A percentile compares a stretch with the other conserved stretches of the same genome.
Evolutionary conservation across 1,140 invertebrate species (phyloP).

Genomic region (Zaprionus africanus): DNA sequence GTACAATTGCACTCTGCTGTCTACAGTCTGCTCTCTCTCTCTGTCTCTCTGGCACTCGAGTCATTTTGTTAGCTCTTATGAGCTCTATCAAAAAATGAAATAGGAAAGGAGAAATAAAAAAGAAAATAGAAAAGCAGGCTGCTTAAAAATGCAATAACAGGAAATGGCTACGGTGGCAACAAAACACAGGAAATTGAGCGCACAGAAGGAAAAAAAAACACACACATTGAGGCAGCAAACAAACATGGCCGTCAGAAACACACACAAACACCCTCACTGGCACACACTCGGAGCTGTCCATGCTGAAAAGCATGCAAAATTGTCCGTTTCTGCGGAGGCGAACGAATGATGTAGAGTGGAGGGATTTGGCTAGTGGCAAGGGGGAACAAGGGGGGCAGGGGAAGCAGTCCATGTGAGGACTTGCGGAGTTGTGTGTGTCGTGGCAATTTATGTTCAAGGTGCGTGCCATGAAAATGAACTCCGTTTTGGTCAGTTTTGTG

Average conservation of each 20-base stretch:
- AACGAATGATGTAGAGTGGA: background rate
- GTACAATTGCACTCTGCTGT: background rate
- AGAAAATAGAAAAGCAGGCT: constrained; percentile 30
- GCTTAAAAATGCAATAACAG: constrained; percentile 60
- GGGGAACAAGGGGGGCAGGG: too few relatives aligned
- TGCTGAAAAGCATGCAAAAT: constrained; percentile 51
- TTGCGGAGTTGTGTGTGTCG: constrained; percentile 26
- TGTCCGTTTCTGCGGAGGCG: constrained; percentile 15
- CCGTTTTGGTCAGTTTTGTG: constrained; percentile 48
- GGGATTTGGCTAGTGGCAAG: background rate
- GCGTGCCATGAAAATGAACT: constrained; percentile 55
- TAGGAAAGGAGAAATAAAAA: background rate
- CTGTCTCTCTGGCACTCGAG: background rate
- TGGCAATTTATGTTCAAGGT: constrained; percentile 58
- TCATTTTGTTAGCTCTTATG: constrained; percentile 42
- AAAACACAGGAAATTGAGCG: constrained; percentile 56
- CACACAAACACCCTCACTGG: background rate
- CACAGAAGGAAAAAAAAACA: constrained; percentile 32
- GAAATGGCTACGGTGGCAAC: constrained; percentile 54
- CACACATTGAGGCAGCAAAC: constrained; percentile 42
- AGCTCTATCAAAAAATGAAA: constrained; percentile 29
- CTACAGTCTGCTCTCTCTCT: background rate
- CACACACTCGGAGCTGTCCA: constrained; percentile 1
- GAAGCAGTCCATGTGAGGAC: constrained; percentile 5
- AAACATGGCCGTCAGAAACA: constrained; percentile 44